Percentiles rank a stretch among this genome's conserved stretches.
Conservation (phyloP, 2,888 invertebrate species). For the Sylvicola cinctus region DNA sequence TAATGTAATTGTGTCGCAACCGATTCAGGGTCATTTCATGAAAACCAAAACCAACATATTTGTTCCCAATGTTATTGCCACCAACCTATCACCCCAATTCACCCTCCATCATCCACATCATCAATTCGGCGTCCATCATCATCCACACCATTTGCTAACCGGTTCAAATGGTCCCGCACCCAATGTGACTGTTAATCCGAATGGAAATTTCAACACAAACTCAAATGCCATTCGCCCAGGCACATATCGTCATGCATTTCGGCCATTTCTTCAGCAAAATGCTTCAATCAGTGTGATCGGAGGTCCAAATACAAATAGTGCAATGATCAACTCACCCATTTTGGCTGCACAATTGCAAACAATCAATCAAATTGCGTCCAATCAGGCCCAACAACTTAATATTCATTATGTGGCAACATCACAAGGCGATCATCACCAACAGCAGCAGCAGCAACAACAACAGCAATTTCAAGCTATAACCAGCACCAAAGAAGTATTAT, state of each 20-base stretch:
- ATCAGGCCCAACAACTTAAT: slow-evolving; percentile 3
- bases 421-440: neutral
- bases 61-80: slow-evolving; percentile 8
- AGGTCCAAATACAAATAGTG: neutral
- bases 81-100: slow-evolving; percentile 8
- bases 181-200: slow-evolving; percentile 45
- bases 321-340: slow-evolving; percentile 6
- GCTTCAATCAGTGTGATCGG: slow-evolving; percentile 4
- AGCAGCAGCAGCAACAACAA: neutral
- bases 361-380: slow-evolving; percentile 6
- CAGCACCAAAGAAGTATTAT: neutral
- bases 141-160: slow-evolving; percentile 15
- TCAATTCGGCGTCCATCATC: slow-evolving; percentile 11
- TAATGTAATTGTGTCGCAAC: slow-evolving; percentile 8
- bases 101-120: slow-evolving; percentile 9
- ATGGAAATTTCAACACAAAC: slow-evolving; percentile 20
- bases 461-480: slow-evolving; percentile 5
- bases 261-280: slow-evolving; percentile 5
- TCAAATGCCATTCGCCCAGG: slow-evolving; percentile 8
- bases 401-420: neutral
- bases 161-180: slow-evolving; percentile 34
- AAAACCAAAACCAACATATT: slow-evolving; percentile 7
- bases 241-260: slow-evolving; percentile 4
- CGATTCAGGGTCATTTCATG: slow-evolving; percentile 7
- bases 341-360: slow-evolving; percentile 8